Conservation (phyloP, 1,140 invertebrate species). For the Halesus radiatus region DNA sequence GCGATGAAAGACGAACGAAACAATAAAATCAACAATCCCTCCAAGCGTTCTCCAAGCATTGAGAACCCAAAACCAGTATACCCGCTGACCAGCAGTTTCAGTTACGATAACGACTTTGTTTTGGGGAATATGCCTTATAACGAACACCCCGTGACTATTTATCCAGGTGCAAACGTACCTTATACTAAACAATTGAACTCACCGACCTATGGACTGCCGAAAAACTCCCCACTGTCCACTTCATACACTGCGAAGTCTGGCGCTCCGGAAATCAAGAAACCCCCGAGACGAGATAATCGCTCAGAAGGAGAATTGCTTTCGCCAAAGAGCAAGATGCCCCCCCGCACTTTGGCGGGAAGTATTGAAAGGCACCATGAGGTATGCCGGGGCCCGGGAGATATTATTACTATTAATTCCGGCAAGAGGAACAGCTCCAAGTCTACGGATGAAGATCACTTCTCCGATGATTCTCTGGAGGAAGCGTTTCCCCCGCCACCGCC, state of each 20-base stretch:
- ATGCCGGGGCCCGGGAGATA: constrained; percentile 71
- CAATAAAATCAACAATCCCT: constrained; percentile 52
- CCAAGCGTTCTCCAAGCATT: constrained; percentile 65
- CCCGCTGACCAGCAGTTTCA: constrained; percentile 64
- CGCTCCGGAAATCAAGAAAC: constrained; percentile 41
- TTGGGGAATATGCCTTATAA: constrained; percentile 70
- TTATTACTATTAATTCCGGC: constrained; percentile 59
- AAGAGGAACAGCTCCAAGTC: constrained; percentile 65
- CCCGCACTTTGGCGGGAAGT: constrained; percentile 77
- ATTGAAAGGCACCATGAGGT: constrained; percentile 84
- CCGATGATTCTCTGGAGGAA: constrained; percentile 86
- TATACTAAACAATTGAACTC: constrained; percentile 65
- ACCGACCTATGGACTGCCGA: constrained; percentile 64
- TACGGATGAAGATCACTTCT: constrained; percentile 80
- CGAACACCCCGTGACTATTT: constrained; percentile 75
- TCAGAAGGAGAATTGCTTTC: constrained; percentile 68
- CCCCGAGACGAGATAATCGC: constrained; percentile 56
- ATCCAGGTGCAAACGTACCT: constrained; percentile 70
- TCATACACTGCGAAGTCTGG: constrained; percentile 60
- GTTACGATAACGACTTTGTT: constrained; percentile 67
- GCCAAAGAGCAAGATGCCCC: constrained; percentile 74
- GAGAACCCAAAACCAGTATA: constrained; percentile 64
- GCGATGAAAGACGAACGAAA: constrained; percentile 52
- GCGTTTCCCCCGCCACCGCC: constrained; percentile 75
- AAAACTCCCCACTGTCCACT: constrained; percentile 63